Evolutionary conservation across 2,113 vertebrate species (phyloP).

Genomic region (Oceanites oceanicus): DNA sequence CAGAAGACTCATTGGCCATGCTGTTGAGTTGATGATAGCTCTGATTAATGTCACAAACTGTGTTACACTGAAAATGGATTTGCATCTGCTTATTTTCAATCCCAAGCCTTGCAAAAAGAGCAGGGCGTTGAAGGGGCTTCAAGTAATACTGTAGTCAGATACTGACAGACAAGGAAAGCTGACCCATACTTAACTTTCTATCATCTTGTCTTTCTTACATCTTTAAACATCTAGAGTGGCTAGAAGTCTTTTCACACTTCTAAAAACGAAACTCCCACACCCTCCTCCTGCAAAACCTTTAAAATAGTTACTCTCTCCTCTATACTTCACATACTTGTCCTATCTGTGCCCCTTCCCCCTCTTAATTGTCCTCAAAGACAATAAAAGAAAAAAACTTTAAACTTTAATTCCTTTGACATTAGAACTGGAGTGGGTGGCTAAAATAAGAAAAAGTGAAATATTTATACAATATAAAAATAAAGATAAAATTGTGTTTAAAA

Average conservation of each 20-base stretch:
- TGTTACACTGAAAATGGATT: background rate
- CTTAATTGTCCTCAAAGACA: background rate
- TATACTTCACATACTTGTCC: background rate
- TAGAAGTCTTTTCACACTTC: background rate
- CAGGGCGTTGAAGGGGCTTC: background rate
- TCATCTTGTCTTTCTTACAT: background rate
- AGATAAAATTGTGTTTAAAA: background rate
- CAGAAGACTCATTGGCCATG: background rate
- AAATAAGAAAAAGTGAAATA: background rate
- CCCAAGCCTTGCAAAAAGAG: background rate
- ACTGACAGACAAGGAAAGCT: background rate
- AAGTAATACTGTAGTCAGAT: background rate
- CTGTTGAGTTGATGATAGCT: background rate
- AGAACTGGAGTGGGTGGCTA: background rate
- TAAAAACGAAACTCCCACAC: slow-evolving; percentile 19
- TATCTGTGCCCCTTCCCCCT: background rate
- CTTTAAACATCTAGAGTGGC: background rate
- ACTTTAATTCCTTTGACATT: background rate
- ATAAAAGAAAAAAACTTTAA: background rate
- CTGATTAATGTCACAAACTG: background rate
- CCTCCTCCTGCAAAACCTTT: background rate
- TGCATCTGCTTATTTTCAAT: background rate
- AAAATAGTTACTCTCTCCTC: slow-evolving; percentile 14
- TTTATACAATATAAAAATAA: background rate
- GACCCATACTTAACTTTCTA: background rate